Evolutionary conservation across 2,888 invertebrate species (phyloP).

Genomic region (Diaphora mendica): DNA sequence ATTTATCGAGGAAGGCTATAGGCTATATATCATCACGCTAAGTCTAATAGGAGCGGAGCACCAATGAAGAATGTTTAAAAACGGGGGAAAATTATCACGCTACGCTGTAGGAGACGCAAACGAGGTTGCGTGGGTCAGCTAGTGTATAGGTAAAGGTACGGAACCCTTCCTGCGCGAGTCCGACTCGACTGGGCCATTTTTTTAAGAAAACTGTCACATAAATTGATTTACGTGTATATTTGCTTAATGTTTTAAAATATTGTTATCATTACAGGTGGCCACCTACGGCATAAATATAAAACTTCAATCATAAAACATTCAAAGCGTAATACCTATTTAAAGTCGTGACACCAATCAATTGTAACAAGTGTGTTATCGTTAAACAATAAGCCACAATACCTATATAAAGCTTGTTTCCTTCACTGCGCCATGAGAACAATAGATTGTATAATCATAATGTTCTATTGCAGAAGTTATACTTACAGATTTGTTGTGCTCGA

Average conservation of each 20-base stretch:
- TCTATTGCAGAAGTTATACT: slow-evolving; percentile 4
- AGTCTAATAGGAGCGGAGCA: too few relatives aligned
- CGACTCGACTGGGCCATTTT: too few relatives aligned
- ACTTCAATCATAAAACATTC: neutral
- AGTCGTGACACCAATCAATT: slow-evolving; percentile 7
- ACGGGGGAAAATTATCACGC: too few relatives aligned
- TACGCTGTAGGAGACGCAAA: too few relatives aligned
- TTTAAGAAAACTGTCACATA: neutral
- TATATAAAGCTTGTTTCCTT: neutral
- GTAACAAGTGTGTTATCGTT: slow-evolving; percentile 1
- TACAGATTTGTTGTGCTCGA: slow-evolving; percentile 4
- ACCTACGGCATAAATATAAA: neutral
- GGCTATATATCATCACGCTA: too few relatives aligned
- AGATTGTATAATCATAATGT: slow-evolving; percentile 3
- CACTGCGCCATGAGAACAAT: neutral
- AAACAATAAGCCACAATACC: neutral
- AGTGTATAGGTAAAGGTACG: too few relatives aligned
- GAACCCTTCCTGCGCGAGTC: too few relatives aligned
- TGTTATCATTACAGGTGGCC: neutral
- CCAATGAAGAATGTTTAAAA: too few relatives aligned
- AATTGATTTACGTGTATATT: too few relatives aligned
- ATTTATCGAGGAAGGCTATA: too few relatives aligned
- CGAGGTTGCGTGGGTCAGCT: too few relatives aligned
- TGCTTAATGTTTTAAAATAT: too few relatives aligned
- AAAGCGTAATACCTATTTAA: neutral